Base-by-base conservation (phyloP, 2,888 invertebrate genomes). In the Archips xylosteana region DNA sequence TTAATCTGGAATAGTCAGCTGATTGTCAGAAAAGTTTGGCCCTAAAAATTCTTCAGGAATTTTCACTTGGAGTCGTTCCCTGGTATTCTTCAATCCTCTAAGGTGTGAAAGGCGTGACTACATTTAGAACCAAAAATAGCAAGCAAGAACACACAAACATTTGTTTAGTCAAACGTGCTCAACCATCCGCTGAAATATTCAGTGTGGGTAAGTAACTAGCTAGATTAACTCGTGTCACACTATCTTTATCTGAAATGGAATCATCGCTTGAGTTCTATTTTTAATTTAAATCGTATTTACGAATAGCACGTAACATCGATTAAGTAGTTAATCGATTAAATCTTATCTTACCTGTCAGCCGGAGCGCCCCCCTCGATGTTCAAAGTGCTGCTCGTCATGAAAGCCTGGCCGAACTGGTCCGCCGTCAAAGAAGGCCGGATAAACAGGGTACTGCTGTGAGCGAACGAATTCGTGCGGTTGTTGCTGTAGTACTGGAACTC, bases 401-500 rank as follows among this genome's bases (percentile, higher is more conserved):
- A 96, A 0, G 80, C 79, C 77, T 95, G 87, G 12, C 95, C 95
- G 61, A 89, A 90, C 76, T 95, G 94, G 77, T 96, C 95, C 8
- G 95, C 86, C 0, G 95, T 92, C 47, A 96, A 82, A 0, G 95
- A 95, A 0, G 97, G 97, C 78, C 95, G 95, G 76, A 97, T 95
- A 86, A 92, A 94, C 12, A 97, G 89, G 9, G 86, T 84, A 0
- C 96, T 96, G 79, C 95, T 89, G 78, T 94, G 88, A 0, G 92
- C 89, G 85, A 95, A 97, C 64, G 96, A 96, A 87, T 96, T 96
- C 0, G 95, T 90, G 39, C 96, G 93, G 84, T 96, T 96, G 89
- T 97, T 96, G 79, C 87, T 94, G 85, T 96, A 96, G 89, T 96
- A 96, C 86, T 97, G 96, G 87, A 96, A 97, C 85, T 96, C 96